Base-by-base conservation (phyloP, 1,140 invertebrate species). In the Araneus ventricosus region DNA sequence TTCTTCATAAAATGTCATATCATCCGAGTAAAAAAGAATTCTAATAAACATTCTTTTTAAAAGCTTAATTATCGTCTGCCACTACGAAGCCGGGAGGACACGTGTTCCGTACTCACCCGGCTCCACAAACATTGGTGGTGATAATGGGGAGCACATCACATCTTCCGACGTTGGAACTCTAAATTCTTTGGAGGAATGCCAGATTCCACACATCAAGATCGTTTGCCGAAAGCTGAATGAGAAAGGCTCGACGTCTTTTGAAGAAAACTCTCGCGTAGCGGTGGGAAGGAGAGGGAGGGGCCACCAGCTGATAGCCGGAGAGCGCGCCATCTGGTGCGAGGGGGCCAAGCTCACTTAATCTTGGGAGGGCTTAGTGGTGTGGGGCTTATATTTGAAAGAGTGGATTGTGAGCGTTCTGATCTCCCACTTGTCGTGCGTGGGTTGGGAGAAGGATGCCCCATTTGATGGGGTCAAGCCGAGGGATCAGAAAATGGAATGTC, bases 301-400 rank as follows among this genome's bases (percentile, higher is more conserved):
- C 34, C 10, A 34, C 75, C 90, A 92, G 59, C 90, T 92, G 90
- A 86, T 92, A 61, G 80, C 27, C 2, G 41, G 45, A 63, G 34
- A 27, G 89, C 24, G 89, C 89, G 89, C 89, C 89, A 90, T 90
- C 89, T 90, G 89, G 89, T 75, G 89, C 6, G n/a, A 70, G 86
- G 75, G 75, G 75, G 52, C 89, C 63, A 90, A 90, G 70, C 70
- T 80, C 41, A 80, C 88, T 84, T 90, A 90, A 90, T 90, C 89
- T 70, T 67, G 89, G 52, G 45, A 90, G 89, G 89, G 89, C 89
- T 90, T 90, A 90, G 89, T 61, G 79, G 30, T 61, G 70, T 75
- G 17, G 70, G 70, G 34, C 70, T 67, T 75, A 45, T 89, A n/a
- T 89, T 52, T 41, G 88, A 79, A 24, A 89, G 88, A 89, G 88